phyloP scores from a whole-genome alignment of 2,113 vertebrate genomes.

The Orcinus orca region DNA sequence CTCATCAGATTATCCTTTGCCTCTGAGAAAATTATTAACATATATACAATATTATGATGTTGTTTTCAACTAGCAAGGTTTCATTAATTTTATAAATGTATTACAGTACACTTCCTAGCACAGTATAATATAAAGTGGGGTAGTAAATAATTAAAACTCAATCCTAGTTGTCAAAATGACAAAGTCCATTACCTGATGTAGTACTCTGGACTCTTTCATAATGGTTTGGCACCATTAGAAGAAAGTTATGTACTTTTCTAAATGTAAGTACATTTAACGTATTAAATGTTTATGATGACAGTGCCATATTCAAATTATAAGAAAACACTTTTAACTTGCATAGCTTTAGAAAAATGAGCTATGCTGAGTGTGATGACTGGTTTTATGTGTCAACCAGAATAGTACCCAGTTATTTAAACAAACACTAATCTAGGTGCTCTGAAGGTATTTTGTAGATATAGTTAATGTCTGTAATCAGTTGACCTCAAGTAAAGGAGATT shows the following conservation, averaged over 20 bases:
- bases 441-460: background rate
- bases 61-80: background rate
- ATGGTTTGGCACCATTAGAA: constrained; percentile 5
- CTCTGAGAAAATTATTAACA: background rate
- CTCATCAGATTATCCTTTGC: background rate
- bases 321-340: background rate
- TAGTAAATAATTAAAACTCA: constrained; percentile 55
- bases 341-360: background rate
- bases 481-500: background rate
- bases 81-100: constrained; percentile 41
- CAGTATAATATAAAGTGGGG: background rate
- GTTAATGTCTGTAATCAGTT: background rate
- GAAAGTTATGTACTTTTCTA: background rate
- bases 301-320: background rate
- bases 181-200: background rate
- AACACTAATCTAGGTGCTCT: background rate
- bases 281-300: background rate
- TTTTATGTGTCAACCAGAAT: background rate
- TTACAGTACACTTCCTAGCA: background rate
- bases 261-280: background rate
- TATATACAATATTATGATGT: background rate
- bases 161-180: constrained; percentile 35
- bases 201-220: constrained; percentile 10
- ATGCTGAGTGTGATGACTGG: background rate
- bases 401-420: background rate